phyloP scores from a whole-genome alignment of 2,888 invertebrate genomes.

The Lumbricus terrestris region DNA sequence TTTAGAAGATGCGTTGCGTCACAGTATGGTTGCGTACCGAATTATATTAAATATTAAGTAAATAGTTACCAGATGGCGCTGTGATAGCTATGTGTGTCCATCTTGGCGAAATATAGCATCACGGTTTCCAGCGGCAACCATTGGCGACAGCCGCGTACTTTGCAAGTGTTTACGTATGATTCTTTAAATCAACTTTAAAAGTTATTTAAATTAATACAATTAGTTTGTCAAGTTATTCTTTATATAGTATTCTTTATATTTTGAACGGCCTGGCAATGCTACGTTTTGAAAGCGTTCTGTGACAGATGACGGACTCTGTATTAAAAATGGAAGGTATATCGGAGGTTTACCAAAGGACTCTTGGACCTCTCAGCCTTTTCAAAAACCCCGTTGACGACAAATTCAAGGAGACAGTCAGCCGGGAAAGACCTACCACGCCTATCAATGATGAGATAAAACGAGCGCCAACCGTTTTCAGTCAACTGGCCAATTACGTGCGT shows the following conservation, averaged over 20 bases:
- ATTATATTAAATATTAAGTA: background rate
- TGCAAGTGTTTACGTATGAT: background rate
- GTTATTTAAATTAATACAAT: background rate
- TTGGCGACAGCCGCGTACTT: background rate
- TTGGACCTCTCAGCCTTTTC: background rate
- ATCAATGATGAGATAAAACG: slow-evolving; percentile 16
- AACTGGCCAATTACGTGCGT: background rate
- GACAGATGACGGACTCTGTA: background rate
- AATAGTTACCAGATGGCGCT: background rate
- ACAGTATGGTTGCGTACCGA: too few species aligned
- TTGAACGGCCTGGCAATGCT: background rate
- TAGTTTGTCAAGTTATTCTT: background rate
- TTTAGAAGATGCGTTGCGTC: too few species aligned
- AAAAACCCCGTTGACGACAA: background rate
- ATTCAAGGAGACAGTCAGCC: background rate
- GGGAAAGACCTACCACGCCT: slow-evolving; percentile 17
- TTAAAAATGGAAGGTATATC: background rate
- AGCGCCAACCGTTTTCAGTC: background rate
- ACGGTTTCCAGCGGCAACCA: background rate
- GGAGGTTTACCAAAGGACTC: background rate
- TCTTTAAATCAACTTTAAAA: background rate
- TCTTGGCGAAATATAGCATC: background rate
- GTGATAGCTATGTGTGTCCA: background rate
- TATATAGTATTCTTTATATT: background rate
- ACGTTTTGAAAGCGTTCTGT: background rate